Conservation (phyloP, 2,888 invertebrate species). For the Heliconius cydno region DNA sequence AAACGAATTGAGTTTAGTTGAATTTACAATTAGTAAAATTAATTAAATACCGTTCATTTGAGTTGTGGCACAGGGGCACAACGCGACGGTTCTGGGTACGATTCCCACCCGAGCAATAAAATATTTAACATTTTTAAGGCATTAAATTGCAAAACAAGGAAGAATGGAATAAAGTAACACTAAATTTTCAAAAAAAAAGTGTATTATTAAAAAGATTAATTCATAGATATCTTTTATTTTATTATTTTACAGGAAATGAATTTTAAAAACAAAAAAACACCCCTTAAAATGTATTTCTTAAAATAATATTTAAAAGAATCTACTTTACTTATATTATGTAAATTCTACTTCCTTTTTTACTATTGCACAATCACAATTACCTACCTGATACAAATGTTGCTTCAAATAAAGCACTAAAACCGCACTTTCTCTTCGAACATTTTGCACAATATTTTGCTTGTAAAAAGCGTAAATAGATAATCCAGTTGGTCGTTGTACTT, state of each 20-base stretch:
- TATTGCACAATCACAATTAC: slow-evolving; percentile 14
- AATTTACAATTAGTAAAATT: too few relatives aligned
- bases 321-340: not conserved
- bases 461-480: not conserved
- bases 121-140: too few relatives aligned
- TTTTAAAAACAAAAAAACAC: not conserved
- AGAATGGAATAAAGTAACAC: not conserved
- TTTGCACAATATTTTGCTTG: slow-evolving; percentile 9
- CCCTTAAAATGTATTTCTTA: not conserved
- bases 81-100: too few relatives aligned
- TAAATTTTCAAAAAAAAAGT: not conserved
- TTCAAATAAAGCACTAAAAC: slow-evolving; percentile 19
- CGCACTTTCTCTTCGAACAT: slow-evolving; percentile 17
- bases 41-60: too few relatives aligned
- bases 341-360: not conserved
- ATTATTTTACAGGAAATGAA: not conserved
- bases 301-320: not conserved
- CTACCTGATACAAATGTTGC: slow-evolving; percentile 18
- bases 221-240: too few relatives aligned
- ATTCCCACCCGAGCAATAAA: too few relatives aligned
- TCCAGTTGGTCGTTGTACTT: slow-evolving; percentile 6
- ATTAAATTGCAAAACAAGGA: too few relatives aligned
- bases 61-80: too few relatives aligned
- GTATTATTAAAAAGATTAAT: not conserved
- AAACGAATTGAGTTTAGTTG: too few relatives aligned